Base-by-base conservation (phyloP, 2,888 invertebrate genomes). In the Allophyes oxyacanthae region DNA sequence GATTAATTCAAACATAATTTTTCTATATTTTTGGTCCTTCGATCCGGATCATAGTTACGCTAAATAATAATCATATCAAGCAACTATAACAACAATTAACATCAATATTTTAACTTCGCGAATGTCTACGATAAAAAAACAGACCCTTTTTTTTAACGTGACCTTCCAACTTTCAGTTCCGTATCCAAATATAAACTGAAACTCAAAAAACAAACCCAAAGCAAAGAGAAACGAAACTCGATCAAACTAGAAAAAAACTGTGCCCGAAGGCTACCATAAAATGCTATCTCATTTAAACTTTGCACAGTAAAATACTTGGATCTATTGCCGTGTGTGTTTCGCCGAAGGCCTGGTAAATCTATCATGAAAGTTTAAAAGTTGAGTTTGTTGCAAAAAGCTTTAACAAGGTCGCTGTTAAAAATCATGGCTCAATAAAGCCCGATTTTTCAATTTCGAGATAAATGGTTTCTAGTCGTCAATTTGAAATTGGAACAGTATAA, bases 201-300 rank as follows among this genome's bases (percentile, higher is more conserved):
- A n/a, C 11, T 48, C 25, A 20, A 34, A 49, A 49, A 45, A 69
- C 50, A 50, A 51, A 44, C 46, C 59, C 42, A 32, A 55, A 53
- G 52, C 32, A 44, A 48, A 58, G 41, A 65, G 38, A 61, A 11
- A 57, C 59, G 46, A 66, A 78, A 77, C 65, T 79, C 78, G 64
- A 77, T 81, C 69, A 67, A 79, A 81, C 75, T 77, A 72, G 53
- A 61, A 60, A 69, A 72, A 77, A 77, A 75, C 64, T 60, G 59
- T 60, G 56, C 57, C 57, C 36, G 49, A 57, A 63, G 50, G 56
- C 57, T 58, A 57, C 68, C 70, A 78, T 78, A 81, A 81, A 81
- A 75, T 71, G 74, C 64, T 59, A 72, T 79, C 77, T 76, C 68
- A 81, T 81, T 79, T 77, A 68, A 81, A 81, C 70, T 81, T 81